Base-by-base conservation (phyloP, 1,140 invertebrate genomes). In the Zophobas atratus region DNA sequence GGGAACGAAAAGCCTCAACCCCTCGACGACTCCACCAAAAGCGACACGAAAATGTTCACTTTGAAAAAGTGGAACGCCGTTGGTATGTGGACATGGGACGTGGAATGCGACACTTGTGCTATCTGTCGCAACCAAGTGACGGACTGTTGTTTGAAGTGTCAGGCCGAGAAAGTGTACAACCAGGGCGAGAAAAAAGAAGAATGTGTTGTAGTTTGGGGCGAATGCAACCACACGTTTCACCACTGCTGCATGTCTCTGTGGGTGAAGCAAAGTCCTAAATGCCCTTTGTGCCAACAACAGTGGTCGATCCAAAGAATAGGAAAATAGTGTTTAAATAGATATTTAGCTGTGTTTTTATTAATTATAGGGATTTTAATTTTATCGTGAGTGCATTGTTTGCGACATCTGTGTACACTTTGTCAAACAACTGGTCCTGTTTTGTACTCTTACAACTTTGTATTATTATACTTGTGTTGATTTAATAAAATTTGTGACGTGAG, bases 31-130 rank as follows among this genome's bases (percentile, higher is more conserved):
- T 88, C 87, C 70, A 86, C 89, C 60, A 94, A 94, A 82, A 87
- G 90, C 0, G 95, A 96, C 20, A 20, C 20, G 70, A 97, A 96
- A 88, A 94, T 97, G 91, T 97, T 98, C 84, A 95, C 94, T 0
- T 84, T 98, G 34, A 98, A 98, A 86, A 97, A 97, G 86, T 99
- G 97, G 97, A 99, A 99, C 90, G 95, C 96, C 0, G 97, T 99
- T 1, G 97, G 97, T 3, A 98, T 99, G 95, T 99, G 98, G 98
- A 97, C 95, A 83, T 99, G 98, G 98, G 98, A 99, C 88, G 97
- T 99, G 1, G 97, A 99, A 86, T 98, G 96, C 86, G 98, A 99
- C 88, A 99, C 97, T 57, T 99, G 98, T 90, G 98, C 98, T 39
- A 99, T 99, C 89, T 99, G 98, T 86, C 90, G 98, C 79, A 96